phyloP scores from a whole-genome alignment of 1,140 invertebrate genomes.

The Heliconius congener region DNA sequence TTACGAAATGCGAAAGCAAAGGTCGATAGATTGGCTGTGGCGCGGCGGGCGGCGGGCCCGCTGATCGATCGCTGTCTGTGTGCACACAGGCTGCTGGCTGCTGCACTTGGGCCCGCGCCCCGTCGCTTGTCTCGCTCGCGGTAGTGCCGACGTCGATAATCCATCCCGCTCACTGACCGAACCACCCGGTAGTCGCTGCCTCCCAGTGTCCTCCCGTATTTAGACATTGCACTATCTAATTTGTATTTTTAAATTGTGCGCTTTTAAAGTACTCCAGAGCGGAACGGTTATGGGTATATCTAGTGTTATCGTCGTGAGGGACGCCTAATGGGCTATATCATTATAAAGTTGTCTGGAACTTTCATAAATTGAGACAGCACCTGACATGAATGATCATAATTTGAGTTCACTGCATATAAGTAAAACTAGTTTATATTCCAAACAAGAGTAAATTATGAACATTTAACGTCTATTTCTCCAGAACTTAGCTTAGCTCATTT shows the following conservation, averaged over 20 bases:
- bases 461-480: slow-evolving; percentile 15
- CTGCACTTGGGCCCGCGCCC: slow-evolving; percentile 61
- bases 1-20: slow-evolving; percentile 66
- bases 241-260: slow-evolving; percentile 74
- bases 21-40: slow-evolving; percentile 70
- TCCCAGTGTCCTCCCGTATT: slow-evolving; percentile 72
- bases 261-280: slow-evolving; percentile 57
- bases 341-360: slow-evolving; percentile 68
- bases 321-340: slow-evolving; percentile 66
- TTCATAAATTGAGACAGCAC: slow-evolving; percentile 50
- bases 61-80: slow-evolving; percentile 78
- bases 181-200: slow-evolving; percentile 74
- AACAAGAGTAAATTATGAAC: background rate
- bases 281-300: slow-evolving; percentile 57
- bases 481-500: slow-evolving; percentile 33
- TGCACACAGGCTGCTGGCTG: slow-evolving; percentile 66
- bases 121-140: slow-evolving; percentile 61
- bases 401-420: slow-evolving; percentile 19
- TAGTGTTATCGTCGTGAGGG: slow-evolving; percentile 60
- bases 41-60: slow-evolving; percentile 60
- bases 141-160: slow-evolving; percentile 47
- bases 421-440: background rate
- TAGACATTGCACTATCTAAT: slow-evolving; percentile 78
- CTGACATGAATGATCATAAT: slow-evolving; percentile 54
- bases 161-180: slow-evolving; percentile 68